Evolutionary conservation across 2,797 vertebrate genomes (phyloP).

Genomic region (Chromobotia macracanthus): DNA sequence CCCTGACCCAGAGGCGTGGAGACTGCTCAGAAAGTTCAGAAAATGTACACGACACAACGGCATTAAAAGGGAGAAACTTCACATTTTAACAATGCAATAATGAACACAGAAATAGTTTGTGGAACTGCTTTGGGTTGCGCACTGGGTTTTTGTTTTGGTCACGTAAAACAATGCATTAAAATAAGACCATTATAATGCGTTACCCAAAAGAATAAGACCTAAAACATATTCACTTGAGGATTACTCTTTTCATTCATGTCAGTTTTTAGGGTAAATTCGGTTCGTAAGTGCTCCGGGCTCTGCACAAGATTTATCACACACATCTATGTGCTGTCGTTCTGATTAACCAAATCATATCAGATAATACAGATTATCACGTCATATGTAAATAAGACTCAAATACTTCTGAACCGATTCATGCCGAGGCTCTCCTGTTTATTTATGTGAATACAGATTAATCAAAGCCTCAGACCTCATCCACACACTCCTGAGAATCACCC

Average conservation of each 20-base stretch:
- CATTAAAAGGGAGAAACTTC: constrained; percentile 21
- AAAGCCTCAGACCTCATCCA: constrained; percentile 13
- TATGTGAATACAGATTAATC: background rate
- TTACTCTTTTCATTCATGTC: background rate
- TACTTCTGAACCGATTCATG: background rate
- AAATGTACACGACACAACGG: too few species aligned
- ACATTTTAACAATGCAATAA: background rate
- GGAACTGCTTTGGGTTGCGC: background rate
- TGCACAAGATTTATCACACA: constrained; percentile 4
- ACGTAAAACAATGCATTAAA: background rate
- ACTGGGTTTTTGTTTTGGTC: background rate
- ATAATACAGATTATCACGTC: constrained; percentile 22
- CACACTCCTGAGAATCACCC: constrained; percentile 76
- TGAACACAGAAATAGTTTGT: too few species aligned
- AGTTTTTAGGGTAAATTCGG: constrained; percentile 1
- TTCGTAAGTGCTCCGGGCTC: background rate
- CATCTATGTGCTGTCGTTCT: constrained; percentile 26
- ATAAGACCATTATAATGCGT: background rate
- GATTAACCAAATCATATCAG: constrained; percentile 30
- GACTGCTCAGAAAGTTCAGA: constrained; percentile 74
- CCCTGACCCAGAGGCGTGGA: constrained; percentile 97
- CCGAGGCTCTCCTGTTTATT: constrained; percentile 2
- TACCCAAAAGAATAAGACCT: background rate
- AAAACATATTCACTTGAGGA: background rate
- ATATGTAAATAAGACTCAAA: background rate